Conservation (phyloP, 2,888 invertebrate genomes). For the Spatulosminthurus flaviceps region DNA sequence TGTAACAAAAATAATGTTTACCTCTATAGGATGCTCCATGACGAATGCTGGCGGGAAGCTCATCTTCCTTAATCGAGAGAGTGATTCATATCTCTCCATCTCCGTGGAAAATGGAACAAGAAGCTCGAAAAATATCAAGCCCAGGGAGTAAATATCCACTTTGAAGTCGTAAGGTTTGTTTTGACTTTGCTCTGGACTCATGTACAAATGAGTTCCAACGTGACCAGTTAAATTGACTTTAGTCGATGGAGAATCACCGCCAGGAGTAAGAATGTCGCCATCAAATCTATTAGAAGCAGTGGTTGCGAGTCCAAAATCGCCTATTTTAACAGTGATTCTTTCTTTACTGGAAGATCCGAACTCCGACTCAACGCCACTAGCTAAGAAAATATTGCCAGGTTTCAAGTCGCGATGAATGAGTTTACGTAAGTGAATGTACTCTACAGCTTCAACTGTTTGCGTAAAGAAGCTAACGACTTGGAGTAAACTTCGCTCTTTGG, state of each 20-base stretch:
- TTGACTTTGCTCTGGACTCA: conserved; percentile 94
- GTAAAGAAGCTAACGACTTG: conserved; percentile 78
- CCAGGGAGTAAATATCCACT: conserved; percentile 94
- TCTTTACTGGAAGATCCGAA: conserved; percentile 45
- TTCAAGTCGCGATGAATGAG: conserved; percentile 97
- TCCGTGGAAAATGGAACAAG: conserved; percentile 89
- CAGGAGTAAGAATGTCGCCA: conserved; percentile 35
- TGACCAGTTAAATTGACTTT: conserved; percentile 67
- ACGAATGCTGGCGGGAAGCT: conserved; percentile 77
- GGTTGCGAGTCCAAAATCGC: conserved; percentile 98
- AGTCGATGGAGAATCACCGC: conserved; percentile 63
- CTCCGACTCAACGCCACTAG: conserved; percentile 49
- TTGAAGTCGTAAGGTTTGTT: conserved; percentile 84
- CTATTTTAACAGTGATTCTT: conserved; percentile 76
- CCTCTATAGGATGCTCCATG: conserved; percentile 76
- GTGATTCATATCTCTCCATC: conserved; percentile 82
- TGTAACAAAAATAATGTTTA: conserved; percentile 66
- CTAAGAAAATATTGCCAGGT: conserved; percentile 68
- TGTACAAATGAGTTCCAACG: conserved; percentile 92
- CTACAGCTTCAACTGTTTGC: conserved; percentile 93
- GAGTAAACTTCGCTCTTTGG: conserved; percentile 68
- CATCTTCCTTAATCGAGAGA: conserved; percentile 74
- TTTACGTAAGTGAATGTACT: conserved; percentile 91
- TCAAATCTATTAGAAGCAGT: conserved; percentile 72
- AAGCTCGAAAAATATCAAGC: conserved; percentile 92